These are phyloP conservation scores for Vanacampus margaritifer DNA, from an alignment of 2,113 vertebrate genomes.

Conservation along the genomic window DNA sequence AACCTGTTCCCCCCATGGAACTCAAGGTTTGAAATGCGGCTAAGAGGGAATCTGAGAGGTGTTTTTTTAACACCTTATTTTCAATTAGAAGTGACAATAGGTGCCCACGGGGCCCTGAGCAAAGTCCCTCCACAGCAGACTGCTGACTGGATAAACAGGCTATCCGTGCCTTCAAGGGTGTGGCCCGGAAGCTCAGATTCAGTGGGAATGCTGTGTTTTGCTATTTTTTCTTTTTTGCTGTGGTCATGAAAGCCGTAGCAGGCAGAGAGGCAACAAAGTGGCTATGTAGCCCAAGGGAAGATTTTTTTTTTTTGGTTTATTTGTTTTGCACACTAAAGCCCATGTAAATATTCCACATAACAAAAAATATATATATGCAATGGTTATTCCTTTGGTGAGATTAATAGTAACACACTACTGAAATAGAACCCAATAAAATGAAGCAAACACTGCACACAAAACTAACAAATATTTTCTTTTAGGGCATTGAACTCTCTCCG, in stretches of 20 bases:
- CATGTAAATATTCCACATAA: no score
- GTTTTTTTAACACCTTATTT: constrained; percentile 14
- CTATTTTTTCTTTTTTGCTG: constrained; percentile 10
- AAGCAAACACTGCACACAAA: background rate
- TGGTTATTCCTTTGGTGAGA: no score
- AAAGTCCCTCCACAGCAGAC: constrained; percentile 12
- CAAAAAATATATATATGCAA: no score
- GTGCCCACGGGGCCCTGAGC: constrained; percentile 11
- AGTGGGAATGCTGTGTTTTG: background rate
- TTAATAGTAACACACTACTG: background rate
- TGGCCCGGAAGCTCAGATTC: constrained; percentile 9
- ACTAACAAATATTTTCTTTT: background rate
- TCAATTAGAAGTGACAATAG: constrained; percentile 36
- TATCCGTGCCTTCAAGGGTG: constrained; percentile 10
- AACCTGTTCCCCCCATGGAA: constrained; percentile 37
- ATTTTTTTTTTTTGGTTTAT: no score
- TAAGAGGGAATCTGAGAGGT: constrained; percentile 7
- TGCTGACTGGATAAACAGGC: constrained; percentile 41
- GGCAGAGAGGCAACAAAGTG: background rate
- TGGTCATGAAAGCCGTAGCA: constrained; percentile 4
- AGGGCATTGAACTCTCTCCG: background rate
- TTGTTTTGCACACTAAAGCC: no score
- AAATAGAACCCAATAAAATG: background rate
- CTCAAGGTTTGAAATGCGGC: constrained; percentile 25
- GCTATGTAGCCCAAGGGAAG: background rate